Base-by-base conservation (phyloP, 2,888 invertebrate species). In the Chrysopilus asiliformis region DNA sequence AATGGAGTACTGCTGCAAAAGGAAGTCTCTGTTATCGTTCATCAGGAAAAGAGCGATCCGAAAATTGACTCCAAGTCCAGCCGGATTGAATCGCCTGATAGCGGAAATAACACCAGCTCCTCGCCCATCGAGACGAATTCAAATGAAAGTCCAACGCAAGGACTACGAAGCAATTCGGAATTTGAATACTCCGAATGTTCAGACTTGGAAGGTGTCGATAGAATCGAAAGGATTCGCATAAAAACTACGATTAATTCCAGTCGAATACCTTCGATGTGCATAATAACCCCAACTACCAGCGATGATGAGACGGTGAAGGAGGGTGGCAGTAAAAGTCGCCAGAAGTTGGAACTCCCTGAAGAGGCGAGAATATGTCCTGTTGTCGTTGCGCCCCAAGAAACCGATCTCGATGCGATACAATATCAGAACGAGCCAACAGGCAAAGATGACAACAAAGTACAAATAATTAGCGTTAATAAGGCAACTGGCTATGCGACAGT, bases 231-330 rank as follows among this genome's bases (percentile, higher is more conserved):
- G 47, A 82, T 89, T 44, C 68, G 85, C 42, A 78, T 79, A 28
- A 90, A 89, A 64, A 90, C 89, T 0, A 79, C 82, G 2, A 83
- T 90, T 28, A 85, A 81, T 52, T 81, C 83, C 34, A 83, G 83
- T 48, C 71, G 89, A 47, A 90, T 90, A 53, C 90, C 90, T 2
- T 87, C 89, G 4, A 83, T 90, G 79, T 90, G 89, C 60, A 85
- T 86, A 3, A 86, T 89, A 33, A 89, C 89, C 12, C 87, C 89
- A 4, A 78, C 79, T 0, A 80, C 81, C 42, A 87, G 86, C 44
- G 89, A 89, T 49, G 89, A 89, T 51, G 89, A 89, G 57, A 76
- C 53, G 32, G 38, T 48, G 1, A 47, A 45, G 24, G 37, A 76
- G 45, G 69, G 72, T 41, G 58, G 49, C 4, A 28, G 26, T 14